These are phyloP conservation scores for Gallinago media DNA, from an alignment of 2,113 vertebrate species.

Conservation along the genomic window DNA sequence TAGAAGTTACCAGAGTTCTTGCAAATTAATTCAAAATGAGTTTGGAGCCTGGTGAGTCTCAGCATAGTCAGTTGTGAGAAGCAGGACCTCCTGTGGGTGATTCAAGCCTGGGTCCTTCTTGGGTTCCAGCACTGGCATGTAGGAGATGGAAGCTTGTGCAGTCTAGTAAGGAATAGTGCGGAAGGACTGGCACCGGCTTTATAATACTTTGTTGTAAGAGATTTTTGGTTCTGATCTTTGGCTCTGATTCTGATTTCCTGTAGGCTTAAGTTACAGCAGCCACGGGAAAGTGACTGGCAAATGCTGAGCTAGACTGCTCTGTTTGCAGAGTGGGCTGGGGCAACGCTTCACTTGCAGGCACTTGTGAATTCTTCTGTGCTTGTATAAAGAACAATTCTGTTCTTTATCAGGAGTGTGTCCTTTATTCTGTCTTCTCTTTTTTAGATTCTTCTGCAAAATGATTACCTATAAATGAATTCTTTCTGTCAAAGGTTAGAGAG, in stretches of 20 bases:
- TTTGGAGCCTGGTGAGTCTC: neutral
- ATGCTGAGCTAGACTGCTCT: neutral
- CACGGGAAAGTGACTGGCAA: neutral
- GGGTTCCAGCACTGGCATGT: neutral
- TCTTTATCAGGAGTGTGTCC: neutral
- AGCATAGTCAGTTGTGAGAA: neutral
- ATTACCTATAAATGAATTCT: neutral
- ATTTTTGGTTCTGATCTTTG: neutral
- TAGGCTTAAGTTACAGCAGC: neutral
- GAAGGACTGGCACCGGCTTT: neutral
- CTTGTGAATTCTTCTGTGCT: neutral
- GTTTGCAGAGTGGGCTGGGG: neutral
- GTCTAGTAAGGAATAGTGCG: neutral
- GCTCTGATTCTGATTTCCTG: neutral
- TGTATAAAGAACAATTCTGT: neutral
- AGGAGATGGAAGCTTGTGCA: neutral
- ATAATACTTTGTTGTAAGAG: neutral
- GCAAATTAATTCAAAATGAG: neutral
- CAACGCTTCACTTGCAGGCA: rapidly evolving
- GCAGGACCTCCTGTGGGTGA: neutral
- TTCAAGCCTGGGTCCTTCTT: neutral
- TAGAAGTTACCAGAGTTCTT: neutral
- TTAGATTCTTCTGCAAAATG: too few relatives aligned
- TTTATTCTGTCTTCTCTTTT: neutral
- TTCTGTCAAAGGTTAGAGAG: neutral